Evolutionary conservation across 35 echinoderm and acorn worm genomes (phyloP), one percentile per base, ranked within the genome.

Genomic region (Patiria miniata): DNA sequence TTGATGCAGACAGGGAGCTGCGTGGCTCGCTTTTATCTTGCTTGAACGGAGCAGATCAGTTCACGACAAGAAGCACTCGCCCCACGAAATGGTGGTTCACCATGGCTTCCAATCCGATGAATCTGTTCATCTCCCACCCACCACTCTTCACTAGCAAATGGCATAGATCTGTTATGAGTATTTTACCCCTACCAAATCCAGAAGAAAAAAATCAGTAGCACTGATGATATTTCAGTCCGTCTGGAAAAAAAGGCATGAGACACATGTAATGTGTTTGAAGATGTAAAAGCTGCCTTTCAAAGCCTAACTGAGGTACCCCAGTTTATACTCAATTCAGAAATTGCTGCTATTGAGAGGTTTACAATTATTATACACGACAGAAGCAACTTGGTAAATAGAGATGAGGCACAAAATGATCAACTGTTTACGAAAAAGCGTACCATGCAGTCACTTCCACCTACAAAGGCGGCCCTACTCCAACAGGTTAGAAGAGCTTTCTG

Each of bases 401-500:
- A 88, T 59, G 77, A 80, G 28, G 86, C 86, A 57, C 17, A 51
- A 30, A 12, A 7, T 26, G 47, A 88, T 15, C n/a, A n/a, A n/a
- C 78, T 81, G 18, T 88, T 88, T 78, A 26, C 78, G 3, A 78
- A 40, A 33, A 88, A 88, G 36, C 16, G 78, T 8, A 18, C 68
- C 17, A 8, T 52, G 9, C 44, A 79, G 5, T n/a, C 5, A 8
- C 79, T 81, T 59, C 86, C 52, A 57, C 86, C 86, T 80, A 81
- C 86, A 39, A 16, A 29, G 7, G 77, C 39, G 26, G 77, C 86
- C 7, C 78, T 88, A 14, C 9, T 58, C 15, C 40, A 88, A 38
- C 86, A 88, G 80, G 30, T 44, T 36, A 88, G 79, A 57, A n/a
- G 77, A 37, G 86, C 86, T 37, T n/a, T 21, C 1, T 88, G 37